Percentiles rank a stretch among this genome's conserved stretches.
These are phyloP conservation scores for Chloroceryle inda DNA, from an alignment of 2,797 vertebrate genomes.

Conservation along the genomic window DNA sequence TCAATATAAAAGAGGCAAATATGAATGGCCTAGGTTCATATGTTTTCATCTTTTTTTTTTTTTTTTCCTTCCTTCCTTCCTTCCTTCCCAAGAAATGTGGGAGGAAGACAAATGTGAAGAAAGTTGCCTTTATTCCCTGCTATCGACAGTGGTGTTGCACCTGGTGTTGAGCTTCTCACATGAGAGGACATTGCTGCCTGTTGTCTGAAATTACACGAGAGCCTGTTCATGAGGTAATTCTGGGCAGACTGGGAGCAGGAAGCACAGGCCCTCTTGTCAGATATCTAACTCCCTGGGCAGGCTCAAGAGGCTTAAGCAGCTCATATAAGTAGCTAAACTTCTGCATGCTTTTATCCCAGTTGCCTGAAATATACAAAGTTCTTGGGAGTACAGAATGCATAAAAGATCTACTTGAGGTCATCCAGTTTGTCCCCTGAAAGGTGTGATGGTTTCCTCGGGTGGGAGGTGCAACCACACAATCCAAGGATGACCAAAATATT, in stretches of 20 bases:
- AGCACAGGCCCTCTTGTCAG: not conserved
- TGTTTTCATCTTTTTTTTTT: not conserved
- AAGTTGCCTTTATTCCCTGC: slow-evolving; percentile 15
- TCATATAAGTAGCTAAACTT: not conserved
- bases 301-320: not conserved
- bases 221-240: slow-evolving; percentile 17
- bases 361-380: not conserved
- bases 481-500: not conserved
- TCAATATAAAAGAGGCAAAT: not conserved
- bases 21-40: accelerated
- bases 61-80: not conserved
- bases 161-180: not conserved
- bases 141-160: slow-evolving; percentile 13
- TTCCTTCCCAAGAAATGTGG: not conserved
- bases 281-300: not conserved
- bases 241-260: not conserved
- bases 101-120: slow-evolving; percentile 8
- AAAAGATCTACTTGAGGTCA: not conserved
- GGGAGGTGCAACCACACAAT: not conserved
- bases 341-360: not conserved
- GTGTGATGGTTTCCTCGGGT: not conserved
- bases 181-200: not conserved
- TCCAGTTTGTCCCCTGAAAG: not conserved
- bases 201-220: not conserved
- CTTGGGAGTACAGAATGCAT: not conserved